Percentiles rank a stretch among this genome's conserved stretches.
These are phyloP conservation scores for Mus caroli DNA, from an alignment of 2,797 vertebrate species.

Conservation along the genomic window DNA sequence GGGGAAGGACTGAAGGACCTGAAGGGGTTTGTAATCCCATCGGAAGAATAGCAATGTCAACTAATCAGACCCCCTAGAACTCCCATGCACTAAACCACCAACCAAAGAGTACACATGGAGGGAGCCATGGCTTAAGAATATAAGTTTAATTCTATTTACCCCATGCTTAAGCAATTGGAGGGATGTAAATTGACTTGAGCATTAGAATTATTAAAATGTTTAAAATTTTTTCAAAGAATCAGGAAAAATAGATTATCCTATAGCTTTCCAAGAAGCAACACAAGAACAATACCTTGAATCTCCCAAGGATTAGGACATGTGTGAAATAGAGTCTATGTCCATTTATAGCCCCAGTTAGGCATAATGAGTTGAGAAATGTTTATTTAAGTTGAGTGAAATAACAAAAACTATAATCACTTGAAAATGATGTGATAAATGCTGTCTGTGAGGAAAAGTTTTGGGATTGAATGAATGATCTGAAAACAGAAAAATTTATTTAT, in stretches of 20 bases:
- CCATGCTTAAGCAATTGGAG: background rate
- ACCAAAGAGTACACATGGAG: too few species aligned
- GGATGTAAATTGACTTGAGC: background rate
- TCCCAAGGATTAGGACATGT: background rate
- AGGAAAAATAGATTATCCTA: background rate
- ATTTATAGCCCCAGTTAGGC: background rate
- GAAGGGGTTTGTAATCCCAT: too few species aligned
- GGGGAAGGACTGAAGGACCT: too few species aligned
- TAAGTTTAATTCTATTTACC: background rate
- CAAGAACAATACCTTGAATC: background rate
- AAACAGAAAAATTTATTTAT: background rate
- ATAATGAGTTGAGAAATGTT: background rate
- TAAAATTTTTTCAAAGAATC: background rate
- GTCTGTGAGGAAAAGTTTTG: background rate
- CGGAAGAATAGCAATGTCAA: too few species aligned
- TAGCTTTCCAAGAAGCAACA: background rate
- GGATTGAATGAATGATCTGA: background rate
- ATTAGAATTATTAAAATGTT: background rate
- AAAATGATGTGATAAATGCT: background rate
- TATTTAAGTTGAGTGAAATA: background rate
- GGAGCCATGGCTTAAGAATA: background rate
- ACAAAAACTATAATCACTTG: background rate
- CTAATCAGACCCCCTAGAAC: too few species aligned
- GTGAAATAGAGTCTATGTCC: background rate
- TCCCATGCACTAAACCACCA: too few species aligned